Conservation (phyloP, 2,888 invertebrate genomes). For the Oxyscelio sp. region DNA sequence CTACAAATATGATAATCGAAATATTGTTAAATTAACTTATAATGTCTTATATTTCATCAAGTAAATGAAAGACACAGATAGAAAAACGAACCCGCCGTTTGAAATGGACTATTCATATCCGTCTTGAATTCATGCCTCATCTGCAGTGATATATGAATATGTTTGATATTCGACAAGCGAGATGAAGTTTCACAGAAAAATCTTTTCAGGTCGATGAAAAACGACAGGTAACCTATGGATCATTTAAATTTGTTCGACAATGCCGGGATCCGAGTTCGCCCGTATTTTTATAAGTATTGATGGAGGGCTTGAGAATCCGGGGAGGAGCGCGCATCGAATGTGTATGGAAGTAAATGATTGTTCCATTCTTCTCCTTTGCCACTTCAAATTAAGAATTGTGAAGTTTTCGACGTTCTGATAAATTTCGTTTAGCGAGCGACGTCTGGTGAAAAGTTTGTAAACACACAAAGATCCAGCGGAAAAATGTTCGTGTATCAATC, state of each 20-base stretch:
- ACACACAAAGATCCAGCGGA: conserved; percentile 54
- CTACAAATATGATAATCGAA: too few species aligned
- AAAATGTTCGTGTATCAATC: conserved; percentile 64
- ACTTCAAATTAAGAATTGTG: conserved; percentile 69
- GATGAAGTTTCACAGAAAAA: conserved; percentile 56
- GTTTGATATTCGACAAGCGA: conserved; percentile 40
- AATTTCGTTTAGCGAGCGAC: conserved; percentile 60
- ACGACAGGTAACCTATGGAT: conserved; percentile 65
- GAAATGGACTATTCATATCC: conserved; percentile 63
- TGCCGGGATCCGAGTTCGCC: conserved; percentile 48
- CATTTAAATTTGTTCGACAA: conserved; percentile 59
- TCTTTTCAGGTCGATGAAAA: conserved; percentile 58
- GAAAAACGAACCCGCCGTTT: conserved; percentile 23
- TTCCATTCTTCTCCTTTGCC: conserved; percentile 64
- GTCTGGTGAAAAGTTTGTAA: conserved; percentile 65
- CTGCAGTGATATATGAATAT: conserved; percentile 68
- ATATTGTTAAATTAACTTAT: too few species aligned
- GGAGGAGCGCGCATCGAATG: conserved; percentile 10
- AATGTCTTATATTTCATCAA: conserved; percentile 31
- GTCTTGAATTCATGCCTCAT: conserved; percentile 70
- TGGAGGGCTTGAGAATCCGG: conserved; percentile 29
- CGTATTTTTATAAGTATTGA: conserved; percentile 67
- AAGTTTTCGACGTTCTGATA: conserved; percentile 63
- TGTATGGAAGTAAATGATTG: conserved; percentile 61
- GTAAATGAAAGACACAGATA: background rate